phyloP scores from a whole-genome alignment of 2,113 vertebrate species.

The Anguilla rostrata region DNA sequence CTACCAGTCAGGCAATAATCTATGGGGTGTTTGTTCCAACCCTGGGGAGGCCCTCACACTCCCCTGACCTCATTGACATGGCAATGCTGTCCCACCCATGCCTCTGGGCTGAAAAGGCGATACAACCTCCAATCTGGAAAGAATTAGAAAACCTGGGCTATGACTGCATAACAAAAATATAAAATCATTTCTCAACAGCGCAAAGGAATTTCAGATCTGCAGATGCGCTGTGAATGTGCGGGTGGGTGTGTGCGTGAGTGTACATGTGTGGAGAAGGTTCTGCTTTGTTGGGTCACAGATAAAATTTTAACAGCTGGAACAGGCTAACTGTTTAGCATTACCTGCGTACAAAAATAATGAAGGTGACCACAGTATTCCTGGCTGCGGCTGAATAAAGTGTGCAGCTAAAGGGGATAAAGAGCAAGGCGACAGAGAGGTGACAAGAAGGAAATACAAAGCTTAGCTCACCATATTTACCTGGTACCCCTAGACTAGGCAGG shows the following conservation, averaged over 20 bases:
- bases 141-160: neutral
- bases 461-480: neutral
- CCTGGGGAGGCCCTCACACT: neutral
- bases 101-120: neutral
- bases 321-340: neutral
- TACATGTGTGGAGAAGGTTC: neutral
- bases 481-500: neutral
- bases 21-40: neutral
- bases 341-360: neutral
- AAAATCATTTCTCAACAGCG: neutral
- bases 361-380: neutral
- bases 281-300: neutral
- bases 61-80: neutral
- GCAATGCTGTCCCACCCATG: neutral
- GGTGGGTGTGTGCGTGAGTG: neutral
- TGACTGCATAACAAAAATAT: conserved; percentile 11
- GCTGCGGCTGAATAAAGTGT: neutral
- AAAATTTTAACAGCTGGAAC: neutral
- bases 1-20: neutral
- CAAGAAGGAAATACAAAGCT: neutral
- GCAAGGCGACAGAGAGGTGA: neutral
- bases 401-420: neutral
- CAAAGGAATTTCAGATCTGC: neutral
- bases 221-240: neutral
- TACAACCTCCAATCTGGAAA: neutral